phyloP scores from a whole-genome alignment of 2,888 invertebrate species.

The Herminia tarsipennalis region DNA sequence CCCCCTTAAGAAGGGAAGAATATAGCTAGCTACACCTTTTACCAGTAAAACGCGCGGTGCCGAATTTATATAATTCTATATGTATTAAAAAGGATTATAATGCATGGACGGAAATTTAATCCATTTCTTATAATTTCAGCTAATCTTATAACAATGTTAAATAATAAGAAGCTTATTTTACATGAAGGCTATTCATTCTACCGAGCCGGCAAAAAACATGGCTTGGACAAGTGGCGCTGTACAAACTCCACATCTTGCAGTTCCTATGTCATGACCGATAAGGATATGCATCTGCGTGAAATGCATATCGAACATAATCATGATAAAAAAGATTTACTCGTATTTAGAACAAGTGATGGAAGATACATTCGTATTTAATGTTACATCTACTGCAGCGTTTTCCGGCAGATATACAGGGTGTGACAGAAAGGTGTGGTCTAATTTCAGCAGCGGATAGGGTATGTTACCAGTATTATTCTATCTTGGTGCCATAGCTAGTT shows the following conservation, averaged over 20 bases:
- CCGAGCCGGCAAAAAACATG: constrained; percentile 12
- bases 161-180: constrained; percentile 19
- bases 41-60: no score
- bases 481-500: no score
- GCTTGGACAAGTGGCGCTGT: constrained; percentile 23
- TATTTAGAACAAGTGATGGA: constrained; percentile 30
- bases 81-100: no score
- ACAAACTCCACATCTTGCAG: constrained; percentile 23
- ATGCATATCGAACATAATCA: constrained; percentile 37
- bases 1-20: no score
- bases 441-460: no score
- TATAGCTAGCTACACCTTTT: no score
- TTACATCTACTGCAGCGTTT: no score
- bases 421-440: no score
- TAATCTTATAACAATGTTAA: constrained; percentile 23
- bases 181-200: constrained; percentile 26
- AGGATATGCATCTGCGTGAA: constrained; percentile 10
- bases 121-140: background rate
- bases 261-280: constrained; percentile 9
- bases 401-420: no score
- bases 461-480: no score
- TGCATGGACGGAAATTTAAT: no score
- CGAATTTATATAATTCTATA: no score
- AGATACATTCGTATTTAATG: constrained; percentile 32
- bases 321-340: constrained; percentile 14